Percentiles rank a stretch among this genome's conserved stretches.
Conservation (phyloP, 2,797 vertebrate genomes). For the Pseudochromis fuscus region DNA sequence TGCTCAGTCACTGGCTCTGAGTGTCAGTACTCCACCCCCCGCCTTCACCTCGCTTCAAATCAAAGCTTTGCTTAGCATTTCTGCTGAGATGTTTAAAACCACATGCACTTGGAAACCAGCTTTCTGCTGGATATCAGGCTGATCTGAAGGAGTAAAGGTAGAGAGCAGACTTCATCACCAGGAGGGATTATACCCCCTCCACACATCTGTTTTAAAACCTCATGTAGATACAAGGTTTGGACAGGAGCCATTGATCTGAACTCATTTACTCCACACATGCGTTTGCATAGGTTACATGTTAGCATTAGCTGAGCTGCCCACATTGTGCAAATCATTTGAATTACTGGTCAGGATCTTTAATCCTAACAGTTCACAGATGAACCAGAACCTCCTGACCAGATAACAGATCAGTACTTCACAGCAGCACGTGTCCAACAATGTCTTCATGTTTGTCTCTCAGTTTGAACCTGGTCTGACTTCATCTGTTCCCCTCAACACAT, state of each 20-base stretch:
- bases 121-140: constrained; percentile 43
- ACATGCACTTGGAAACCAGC: neutral
- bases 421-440: neutral
- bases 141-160: constrained; percentile 46
- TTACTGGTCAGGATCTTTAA: neutral
- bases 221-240: neutral
- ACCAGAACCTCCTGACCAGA: neutral
- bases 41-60: constrained; percentile 41
- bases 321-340: neutral
- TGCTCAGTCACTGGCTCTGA: constrained; percentile 43
- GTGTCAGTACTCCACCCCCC: constrained; percentile 33
- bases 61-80: constrained; percentile 54
- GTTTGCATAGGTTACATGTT: neutral
- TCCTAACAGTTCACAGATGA: neutral
- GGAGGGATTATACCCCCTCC: constrained; percentile 39
- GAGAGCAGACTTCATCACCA: constrained; percentile 42
- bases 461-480: no score
- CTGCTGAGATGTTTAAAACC: constrained; percentile 40
- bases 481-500: no score
- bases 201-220: neutral
- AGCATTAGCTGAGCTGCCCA: neutral
- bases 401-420: no score
- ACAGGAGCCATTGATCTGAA: neutral
- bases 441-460: no score
- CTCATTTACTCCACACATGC: neutral